Evolutionary conservation across 2,888 invertebrate genomes (phyloP).

Genomic region (Ellobium chinense): DNA sequence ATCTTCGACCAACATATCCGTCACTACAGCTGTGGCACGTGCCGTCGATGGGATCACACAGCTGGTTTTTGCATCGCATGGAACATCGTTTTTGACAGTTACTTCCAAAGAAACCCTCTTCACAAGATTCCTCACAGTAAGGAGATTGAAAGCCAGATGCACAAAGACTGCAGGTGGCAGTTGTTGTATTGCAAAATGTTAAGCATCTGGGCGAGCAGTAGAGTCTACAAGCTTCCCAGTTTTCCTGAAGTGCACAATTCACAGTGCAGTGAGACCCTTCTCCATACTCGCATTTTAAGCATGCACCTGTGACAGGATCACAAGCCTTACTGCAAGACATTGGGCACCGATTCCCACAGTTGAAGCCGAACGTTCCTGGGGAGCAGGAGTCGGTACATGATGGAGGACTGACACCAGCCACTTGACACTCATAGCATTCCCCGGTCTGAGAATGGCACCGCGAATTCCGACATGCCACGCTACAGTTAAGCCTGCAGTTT

Average conservation of each 20-base stretch:
- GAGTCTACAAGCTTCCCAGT: constrained; percentile 10
- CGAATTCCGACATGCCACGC: not conserved
- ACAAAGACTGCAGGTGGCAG: constrained; percentile 7
- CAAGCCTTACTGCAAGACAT: constrained; percentile 11
- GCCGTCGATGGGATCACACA: constrained; percentile 26
- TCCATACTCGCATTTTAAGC: constrained; percentile 6
- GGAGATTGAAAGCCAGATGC: constrained; percentile 24
- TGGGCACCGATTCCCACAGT: constrained; percentile 28
- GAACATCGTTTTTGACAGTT: constrained; percentile 20
- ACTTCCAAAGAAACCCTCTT: constrained; percentile 19
- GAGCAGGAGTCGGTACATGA: not conserved
- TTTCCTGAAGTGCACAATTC: constrained; percentile 19
- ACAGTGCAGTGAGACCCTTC: constrained; percentile 6
- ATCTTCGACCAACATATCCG: constrained; percentile 35
- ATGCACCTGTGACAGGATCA: constrained; percentile 2
- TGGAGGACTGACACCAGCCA: not conserved
- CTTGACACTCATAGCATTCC: constrained; percentile 6
- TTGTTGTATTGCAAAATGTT: constrained; percentile 30
- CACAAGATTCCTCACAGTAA: constrained; percentile 9
- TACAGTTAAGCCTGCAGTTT: constrained; percentile 8
- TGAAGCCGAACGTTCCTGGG: constrained; percentile 15
- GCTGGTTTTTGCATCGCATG: not conserved
- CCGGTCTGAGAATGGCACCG: constrained; percentile 4
- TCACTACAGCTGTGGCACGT: constrained; percentile 13
- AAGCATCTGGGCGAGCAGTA: constrained; percentile 30